phyloP scores from a whole-genome alignment of 1,140 invertebrate species.

The Bombus impatiens region DNA sequence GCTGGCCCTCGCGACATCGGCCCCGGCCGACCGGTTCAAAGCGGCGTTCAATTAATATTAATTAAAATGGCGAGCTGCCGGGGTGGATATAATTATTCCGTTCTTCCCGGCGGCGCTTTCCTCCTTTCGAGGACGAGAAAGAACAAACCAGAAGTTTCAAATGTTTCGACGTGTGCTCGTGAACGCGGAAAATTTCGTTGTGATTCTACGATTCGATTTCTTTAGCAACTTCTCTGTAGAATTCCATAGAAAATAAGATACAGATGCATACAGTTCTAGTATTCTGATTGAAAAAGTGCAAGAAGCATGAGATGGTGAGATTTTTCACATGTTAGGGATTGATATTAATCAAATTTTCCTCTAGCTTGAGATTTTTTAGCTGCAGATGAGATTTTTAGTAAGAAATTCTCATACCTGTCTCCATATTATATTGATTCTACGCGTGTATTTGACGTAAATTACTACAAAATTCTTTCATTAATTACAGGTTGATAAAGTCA shows the following conservation, averaged over 20 bases:
- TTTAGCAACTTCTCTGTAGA: neutral
- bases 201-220: neutral
- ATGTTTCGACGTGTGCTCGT: neutral
- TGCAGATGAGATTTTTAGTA: too few relatives aligned
- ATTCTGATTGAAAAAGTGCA: neutral
- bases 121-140: neutral
- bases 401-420: too few relatives aligned
- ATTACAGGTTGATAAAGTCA: neutral
- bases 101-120: neutral
- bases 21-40: slow-evolving; percentile 43
- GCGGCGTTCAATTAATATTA: slow-evolving; percentile 76
- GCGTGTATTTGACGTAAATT: too few relatives aligned
- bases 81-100: slow-evolving; percentile 62
- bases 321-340: too few relatives aligned
- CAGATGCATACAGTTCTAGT: neutral
- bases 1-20: slow-evolving; percentile 60
- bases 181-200: neutral
- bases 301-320: too few relatives aligned
- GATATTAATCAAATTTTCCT: too few relatives aligned
- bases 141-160: neutral
- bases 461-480: too few relatives aligned
- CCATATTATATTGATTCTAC: too few relatives aligned
- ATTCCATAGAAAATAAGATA: neutral
- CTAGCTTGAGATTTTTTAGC: too few relatives aligned
- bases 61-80: slow-evolving; percentile 68